A percentile compares a stretch with the other conserved stretches of the same genome.
phyloP scores from a whole-genome alignment of 2,113 vertebrate species.

The Paedocypris sp. region DNA sequence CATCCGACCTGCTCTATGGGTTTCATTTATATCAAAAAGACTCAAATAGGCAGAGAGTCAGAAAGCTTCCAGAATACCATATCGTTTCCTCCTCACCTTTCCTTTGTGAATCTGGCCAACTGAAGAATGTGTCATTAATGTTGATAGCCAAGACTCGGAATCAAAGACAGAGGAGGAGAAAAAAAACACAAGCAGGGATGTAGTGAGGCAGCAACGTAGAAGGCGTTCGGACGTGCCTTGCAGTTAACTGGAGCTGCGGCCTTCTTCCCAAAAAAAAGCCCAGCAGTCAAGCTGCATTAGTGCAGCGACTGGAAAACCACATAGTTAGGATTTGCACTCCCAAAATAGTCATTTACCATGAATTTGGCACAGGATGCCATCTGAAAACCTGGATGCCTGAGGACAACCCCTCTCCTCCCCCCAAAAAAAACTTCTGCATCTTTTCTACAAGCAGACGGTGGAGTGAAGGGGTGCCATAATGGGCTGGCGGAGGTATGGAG shows the following conservation, averaged over 20 bases:
- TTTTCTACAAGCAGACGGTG: slow-evolving; percentile 39
- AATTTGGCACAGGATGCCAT: slow-evolving; percentile 34
- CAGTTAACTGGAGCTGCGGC: slow-evolving; percentile 24
- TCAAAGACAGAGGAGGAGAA: slow-evolving; percentile 25
- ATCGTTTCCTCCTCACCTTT: slow-evolving; percentile 44
- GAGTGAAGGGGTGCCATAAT: slow-evolving; percentile 57
- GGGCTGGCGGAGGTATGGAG: slow-evolving; percentile 51
- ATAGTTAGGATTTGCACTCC: slow-evolving; percentile 42
- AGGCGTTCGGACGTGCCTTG: slow-evolving; percentile 28
- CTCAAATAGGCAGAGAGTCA: slow-evolving; percentile 51
- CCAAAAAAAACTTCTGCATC: slow-evolving; percentile 21
- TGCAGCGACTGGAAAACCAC: slow-evolving; percentile 41
- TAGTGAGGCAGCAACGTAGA: slow-evolving; percentile 7
- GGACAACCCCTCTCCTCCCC: no score
- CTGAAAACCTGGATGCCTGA: slow-evolving; percentile 48
- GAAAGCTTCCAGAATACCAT: slow-evolving; percentile 51
- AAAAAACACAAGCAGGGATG: slow-evolving; percentile 6
- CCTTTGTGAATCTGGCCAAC: slow-evolving; percentile 41
- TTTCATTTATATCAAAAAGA: slow-evolving; percentile 63
- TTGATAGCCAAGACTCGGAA: slow-evolving; percentile 34
- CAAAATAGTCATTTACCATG: slow-evolving; percentile 46
- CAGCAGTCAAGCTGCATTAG: slow-evolving; percentile 46
- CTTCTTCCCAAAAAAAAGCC: slow-evolving; percentile 14
- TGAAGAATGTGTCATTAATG: slow-evolving; percentile 51
- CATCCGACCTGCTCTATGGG: slow-evolving; percentile 43